Conservation (phyloP, 23 tunicate species). For the Styela plicata region DNA sequence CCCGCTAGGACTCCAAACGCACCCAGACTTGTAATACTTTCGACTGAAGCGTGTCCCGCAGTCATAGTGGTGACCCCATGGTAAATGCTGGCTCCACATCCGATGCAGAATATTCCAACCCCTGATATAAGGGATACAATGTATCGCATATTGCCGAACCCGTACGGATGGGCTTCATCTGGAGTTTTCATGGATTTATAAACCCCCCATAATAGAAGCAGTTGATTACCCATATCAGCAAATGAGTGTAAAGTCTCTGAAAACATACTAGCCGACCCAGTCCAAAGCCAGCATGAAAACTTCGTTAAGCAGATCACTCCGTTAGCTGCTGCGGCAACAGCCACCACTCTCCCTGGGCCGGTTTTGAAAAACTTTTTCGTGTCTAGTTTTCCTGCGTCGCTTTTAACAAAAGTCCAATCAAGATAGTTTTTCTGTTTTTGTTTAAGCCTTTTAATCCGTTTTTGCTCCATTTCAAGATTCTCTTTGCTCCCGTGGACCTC, state of each 20-base stretch:
- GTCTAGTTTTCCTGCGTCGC: neutral
- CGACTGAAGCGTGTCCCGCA: constrained; percentile 10
- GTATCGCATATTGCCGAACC: constrained; percentile 91
- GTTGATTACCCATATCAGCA: constrained; percentile 86
- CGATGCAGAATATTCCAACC: constrained; percentile 92
- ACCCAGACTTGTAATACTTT: constrained; percentile 8
- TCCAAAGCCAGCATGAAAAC: constrained; percentile 60
- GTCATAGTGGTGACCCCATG: constrained; percentile 73
- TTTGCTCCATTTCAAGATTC: constrained; percentile 57
- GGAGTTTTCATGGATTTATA: constrained; percentile 81
- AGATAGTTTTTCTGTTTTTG: constrained; percentile 7
- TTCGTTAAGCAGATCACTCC: constrained; percentile 61
- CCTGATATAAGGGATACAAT: constrained; percentile 94
- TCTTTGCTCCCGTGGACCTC: constrained; percentile 80
- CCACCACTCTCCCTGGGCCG: constrained; percentile 74
- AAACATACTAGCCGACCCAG: constrained; percentile 94
- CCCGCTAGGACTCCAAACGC: constrained; percentile 70
- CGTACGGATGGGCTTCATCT: constrained; percentile 88
- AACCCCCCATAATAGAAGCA: constrained; percentile 85
- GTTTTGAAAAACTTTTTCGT: constrained; percentile 5
- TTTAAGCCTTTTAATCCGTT: constrained; percentile 31
- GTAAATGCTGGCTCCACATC: constrained; percentile 82
- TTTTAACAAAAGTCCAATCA: constrained; percentile 2
- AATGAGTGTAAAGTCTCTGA: constrained; percentile 90
- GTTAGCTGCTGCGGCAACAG: constrained; percentile 79